Evolutionary conservation across 2,797 vertebrate species (phyloP), one percentile per base, ranked within the genome.

Genomic region (Pogoniulus pusillus): DNA sequence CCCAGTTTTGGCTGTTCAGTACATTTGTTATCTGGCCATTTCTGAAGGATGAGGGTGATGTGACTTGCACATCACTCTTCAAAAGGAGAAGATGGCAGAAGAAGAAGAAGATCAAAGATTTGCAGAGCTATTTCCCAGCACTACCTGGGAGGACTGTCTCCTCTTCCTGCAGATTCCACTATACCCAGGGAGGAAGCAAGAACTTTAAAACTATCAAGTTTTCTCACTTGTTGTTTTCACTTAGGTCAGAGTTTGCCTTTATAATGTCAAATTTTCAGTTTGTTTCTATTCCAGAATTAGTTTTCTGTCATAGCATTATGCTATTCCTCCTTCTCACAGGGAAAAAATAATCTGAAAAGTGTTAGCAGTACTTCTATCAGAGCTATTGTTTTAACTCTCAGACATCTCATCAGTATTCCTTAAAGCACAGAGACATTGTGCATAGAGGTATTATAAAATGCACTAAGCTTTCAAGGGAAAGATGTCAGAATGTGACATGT

Each of bases 391-490:
- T 87, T 78, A 90, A 43, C 35, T 77, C 76, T 82, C 49, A 81
- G 72, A 75, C 11, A 3, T 30, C 85, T 89, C 73, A 92, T 93
- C 70, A 87, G 89, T 83, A 93, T 89, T 95, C 85, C 63, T 85
- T 51, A 63, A 89, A 91, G 76, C 6, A 18, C 26, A 45, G 45
- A 66, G 57, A 85, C 66, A 70, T 62, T 90, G 63, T 93, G 79
- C 69, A n/a, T 35, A 89, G 54, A 75, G 57, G 66, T 70, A 86
- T 81, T 74, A 78, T 75, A 90, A 92, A 93, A 87, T 30, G 59
- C 87, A 72, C 10, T 59, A 87, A 43, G 37, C 62, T 72, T 89
- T 80, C 72, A 91, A 87, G 55, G 65, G 78, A 92, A 91, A 64
- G 26, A 81, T 83, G 88, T 87, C 86, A 94, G 39, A 37, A 82